These are phyloP conservation scores for Nipponacmea schrenckii DNA, from an alignment of 2,888 invertebrate genomes.

Conservation along the genomic window DNA sequence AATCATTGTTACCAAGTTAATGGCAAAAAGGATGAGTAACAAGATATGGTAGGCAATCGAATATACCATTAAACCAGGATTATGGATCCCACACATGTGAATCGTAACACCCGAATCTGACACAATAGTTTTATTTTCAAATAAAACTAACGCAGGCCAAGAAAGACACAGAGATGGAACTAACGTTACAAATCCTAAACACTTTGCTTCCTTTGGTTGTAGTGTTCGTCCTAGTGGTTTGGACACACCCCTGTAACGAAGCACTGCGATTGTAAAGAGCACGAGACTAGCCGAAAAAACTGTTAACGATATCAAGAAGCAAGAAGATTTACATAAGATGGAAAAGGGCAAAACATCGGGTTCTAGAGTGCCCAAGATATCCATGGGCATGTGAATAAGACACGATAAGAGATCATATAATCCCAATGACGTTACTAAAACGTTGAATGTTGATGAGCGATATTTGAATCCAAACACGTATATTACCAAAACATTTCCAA, in stretches of 20 bases:
- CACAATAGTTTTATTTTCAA: not conserved
- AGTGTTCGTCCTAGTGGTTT: not conserved
- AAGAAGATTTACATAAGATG: not conserved
- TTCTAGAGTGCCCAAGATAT: not conserved
- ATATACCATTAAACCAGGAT: not conserved
- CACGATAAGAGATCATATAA: not conserved
- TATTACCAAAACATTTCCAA: not conserved
- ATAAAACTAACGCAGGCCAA: not conserved
- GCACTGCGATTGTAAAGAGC: not conserved
- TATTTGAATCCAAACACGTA: not conserved
- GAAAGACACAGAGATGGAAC: not conserved
- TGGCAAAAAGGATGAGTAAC: not conserved
- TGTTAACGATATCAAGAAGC: not conserved
- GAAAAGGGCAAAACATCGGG: not conserved
- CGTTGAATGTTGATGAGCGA: not conserved
- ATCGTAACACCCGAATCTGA: not conserved
- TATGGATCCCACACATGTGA: not conserved
- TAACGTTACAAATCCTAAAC: not conserved
- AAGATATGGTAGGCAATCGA: not conserved
- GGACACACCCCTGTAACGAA: not conserved
- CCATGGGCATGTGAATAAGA: not conserved
- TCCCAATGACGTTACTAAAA: not conserved
- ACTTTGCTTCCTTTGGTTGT: not conserved
- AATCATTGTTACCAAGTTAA: not conserved
- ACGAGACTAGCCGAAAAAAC: not conserved